Conservation (phyloP, 23 tunicate genomes). For the Oikopleura vanhoeffeni region DNA sequence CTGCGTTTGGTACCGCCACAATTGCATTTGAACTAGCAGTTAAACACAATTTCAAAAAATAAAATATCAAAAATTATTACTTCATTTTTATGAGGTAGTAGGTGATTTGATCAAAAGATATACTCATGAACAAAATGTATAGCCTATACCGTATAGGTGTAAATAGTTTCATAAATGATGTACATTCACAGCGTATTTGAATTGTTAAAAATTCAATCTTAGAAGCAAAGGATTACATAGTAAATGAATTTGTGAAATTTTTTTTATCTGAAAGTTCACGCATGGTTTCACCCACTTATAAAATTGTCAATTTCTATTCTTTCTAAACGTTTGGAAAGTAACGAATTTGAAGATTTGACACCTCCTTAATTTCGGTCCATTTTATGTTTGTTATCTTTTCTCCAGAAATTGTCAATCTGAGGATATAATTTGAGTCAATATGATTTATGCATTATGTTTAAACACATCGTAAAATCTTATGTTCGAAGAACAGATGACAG, state of each 20-base stretch:
- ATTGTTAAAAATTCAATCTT: neutral
- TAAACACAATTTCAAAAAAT: neutral
- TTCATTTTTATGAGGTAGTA: neutral
- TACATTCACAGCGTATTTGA: neutral
- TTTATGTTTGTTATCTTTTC: neutral
- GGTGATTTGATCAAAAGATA: neutral
- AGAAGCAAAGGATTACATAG: neutral
- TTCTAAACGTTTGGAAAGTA: too few relatives aligned
- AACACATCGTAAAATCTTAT: neutral
- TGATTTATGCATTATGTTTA: neutral
- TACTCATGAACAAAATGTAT: neutral
- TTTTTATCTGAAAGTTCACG: neutral
- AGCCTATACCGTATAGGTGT: neutral
- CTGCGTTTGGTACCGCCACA: neutral
- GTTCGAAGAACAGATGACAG: neutral
- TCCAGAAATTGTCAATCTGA: neutral
- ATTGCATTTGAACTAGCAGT: neutral
- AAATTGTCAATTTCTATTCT: neutral
- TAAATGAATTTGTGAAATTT: neutral
- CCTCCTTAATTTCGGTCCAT: neutral
- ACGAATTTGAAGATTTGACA: neutral
- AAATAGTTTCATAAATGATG: neutral
- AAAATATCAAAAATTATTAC: neutral
- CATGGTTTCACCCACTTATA: neutral
- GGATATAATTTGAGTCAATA: neutral